Percentiles rank a stretch among this genome's conserved stretches.
Conservation (phyloP, 2,797 vertebrate species). For the Balearica regulorum region DNA sequence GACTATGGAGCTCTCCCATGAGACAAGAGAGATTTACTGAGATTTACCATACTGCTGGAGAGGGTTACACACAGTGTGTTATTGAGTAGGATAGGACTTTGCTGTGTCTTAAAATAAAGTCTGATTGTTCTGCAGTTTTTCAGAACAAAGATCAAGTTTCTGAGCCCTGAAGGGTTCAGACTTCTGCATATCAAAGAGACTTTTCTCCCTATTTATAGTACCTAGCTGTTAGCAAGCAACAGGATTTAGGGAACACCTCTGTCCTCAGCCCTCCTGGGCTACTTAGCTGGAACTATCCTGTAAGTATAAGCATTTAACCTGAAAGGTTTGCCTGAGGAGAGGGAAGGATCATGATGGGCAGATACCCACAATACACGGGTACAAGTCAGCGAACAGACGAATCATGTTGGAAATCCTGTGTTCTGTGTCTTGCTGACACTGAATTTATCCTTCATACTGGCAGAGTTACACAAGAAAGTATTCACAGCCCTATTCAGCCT, state of each 20-base stretch:
- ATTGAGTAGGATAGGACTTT: neutral
- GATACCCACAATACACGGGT: neutral
- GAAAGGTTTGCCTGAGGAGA: neutral
- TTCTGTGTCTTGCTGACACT: neutral
- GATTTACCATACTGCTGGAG: neutral
- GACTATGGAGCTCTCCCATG: neutral
- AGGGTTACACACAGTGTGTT: neutral
- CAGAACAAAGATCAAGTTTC: neutral
- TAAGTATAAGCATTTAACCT: neutral
- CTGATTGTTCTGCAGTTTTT: neutral
- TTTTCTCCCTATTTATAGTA: neutral
- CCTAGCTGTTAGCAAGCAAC: neutral
- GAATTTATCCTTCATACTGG: neutral
- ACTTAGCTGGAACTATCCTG: neutral
- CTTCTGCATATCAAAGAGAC: neutral
- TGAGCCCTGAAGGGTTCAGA: neutral
- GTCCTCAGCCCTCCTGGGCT: neutral
- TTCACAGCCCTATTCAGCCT: neutral
- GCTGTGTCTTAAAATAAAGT: neutral
- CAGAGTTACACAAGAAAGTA: neutral
- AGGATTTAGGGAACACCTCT: neutral
- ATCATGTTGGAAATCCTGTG: neutral
- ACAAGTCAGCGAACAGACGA: neutral
- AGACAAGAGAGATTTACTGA: neutral
- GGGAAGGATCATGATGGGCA: neutral